phyloP scores from a whole-genome alignment of 2,113 vertebrate genomes.

The Catharus minimus region DNA sequence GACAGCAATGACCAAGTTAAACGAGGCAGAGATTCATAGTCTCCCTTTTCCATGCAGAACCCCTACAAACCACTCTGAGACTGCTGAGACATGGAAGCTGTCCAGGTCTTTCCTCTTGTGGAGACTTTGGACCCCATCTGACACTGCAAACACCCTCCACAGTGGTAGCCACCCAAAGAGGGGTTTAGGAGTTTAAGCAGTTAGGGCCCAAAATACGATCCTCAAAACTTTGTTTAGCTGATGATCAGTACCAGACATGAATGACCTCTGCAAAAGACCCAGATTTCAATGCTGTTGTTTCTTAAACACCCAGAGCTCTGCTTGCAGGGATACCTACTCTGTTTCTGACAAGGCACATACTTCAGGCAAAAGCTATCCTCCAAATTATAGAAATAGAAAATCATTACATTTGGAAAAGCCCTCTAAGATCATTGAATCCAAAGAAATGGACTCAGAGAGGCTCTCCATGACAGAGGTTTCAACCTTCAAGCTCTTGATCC shows the following conservation, averaged over 20 bases:
- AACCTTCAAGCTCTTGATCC: not conserved
- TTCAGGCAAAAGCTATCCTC: not conserved
- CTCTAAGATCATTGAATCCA: no score
- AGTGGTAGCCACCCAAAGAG: accelerated
- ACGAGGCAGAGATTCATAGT: not conserved
- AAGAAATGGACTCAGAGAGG: not conserved
- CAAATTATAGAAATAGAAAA: not conserved
- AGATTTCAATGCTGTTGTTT: accelerated
- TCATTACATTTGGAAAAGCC: not conserved
- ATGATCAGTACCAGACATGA: not conserved
- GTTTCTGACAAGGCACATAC: not conserved
- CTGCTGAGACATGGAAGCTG: not conserved
- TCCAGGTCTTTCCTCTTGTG: not conserved
- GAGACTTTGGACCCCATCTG: not conserved
- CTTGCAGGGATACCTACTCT: not conserved
- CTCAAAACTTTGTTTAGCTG: not conserved
- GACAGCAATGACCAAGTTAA: not conserved
- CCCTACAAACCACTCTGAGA: accelerated
- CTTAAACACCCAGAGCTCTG: not conserved
- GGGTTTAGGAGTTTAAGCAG: not conserved
- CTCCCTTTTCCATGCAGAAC: accelerated
- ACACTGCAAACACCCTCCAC: not conserved
- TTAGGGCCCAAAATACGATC: not conserved
- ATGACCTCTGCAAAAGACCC: not conserved
- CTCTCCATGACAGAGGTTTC: not conserved